Base-by-base conservation (phyloP, 2,888 invertebrate genomes). In the Erebia palarica region DNA sequence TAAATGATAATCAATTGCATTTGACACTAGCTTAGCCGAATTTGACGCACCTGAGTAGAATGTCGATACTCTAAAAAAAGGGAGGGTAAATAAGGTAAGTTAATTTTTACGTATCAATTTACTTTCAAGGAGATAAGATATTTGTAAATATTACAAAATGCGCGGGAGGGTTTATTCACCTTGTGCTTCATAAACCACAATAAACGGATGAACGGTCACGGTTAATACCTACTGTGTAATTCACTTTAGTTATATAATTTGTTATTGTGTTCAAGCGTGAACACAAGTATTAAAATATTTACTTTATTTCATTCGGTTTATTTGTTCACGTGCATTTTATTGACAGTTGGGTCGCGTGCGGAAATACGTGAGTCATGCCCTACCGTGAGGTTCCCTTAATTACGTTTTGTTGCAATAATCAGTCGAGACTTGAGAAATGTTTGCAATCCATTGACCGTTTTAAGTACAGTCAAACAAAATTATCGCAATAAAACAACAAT, bases 341-440 rank as follows among this genome's bases (percentile, higher is more conserved):
- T 82, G 80, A 79, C 79, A 85, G 82, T 82, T 80, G 70, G 77
- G 81, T 86, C 85, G 85, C 85, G 84, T 84, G 84, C 74, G 75
- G 75, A 75, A 68, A 78, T 81, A 84, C 85, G 86, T 86, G 86
- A 86, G 80, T 84, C 84, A 83, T 81, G 78, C 74, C 65, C 73
- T 75, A 77, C 77, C 81, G 81, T 81, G 82, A 80, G 82, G 80
- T 74, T 76, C 71, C 76, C 77, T 73, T 76, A 70, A 71, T 69
- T 63, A 42, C 51, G 64, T 68, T 69, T 49, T 68, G 67, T 18
- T 57, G 66, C 58, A 57, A 36, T 59, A 59, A 65, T 68, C 21
- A 14, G 3, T 11, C 42, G 67, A 8, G 14, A 69, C 5, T 57
- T 53, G 7, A 16, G 4, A 61, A 16, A 3, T 61, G 66, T 65